A percentile compares a stretch with the other conserved stretches of the same genome.
Conservation (phyloP, 2,888 invertebrate genomes). For the Lamproptera curius region DNA sequence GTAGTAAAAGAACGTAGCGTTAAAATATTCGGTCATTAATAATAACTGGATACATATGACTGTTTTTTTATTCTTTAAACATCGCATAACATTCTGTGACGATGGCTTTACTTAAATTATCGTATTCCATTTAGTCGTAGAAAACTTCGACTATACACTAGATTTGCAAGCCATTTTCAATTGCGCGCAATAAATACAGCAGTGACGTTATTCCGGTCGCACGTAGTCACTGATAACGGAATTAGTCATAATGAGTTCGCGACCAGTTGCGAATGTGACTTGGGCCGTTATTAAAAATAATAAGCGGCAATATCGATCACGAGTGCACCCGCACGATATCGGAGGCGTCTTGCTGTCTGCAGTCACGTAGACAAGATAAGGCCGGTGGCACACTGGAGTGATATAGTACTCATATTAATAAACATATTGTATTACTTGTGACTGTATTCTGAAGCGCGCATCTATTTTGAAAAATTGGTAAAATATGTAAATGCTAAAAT, state of each 20-base stretch:
- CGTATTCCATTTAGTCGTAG: too few relatives aligned
- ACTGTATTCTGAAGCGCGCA: too few relatives aligned
- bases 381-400: conserved; percentile 21
- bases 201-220: background rate
- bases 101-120: too few relatives aligned
- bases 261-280: conserved; percentile 10
- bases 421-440: too few relatives aligned
- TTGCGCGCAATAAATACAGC: background rate
- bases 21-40: too few relatives aligned
- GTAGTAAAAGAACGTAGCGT: too few relatives aligned
- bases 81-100: too few relatives aligned
- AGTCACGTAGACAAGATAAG: conserved; percentile 44
- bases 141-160: too few relatives aligned
- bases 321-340: conserved; percentile 9
- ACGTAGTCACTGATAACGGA: background rate
- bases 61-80: too few relatives aligned
- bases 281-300: conserved; percentile 12
- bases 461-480: too few relatives aligned
- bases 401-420: background rate
- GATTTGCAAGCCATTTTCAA: background rate
- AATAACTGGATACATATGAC: too few relatives aligned
- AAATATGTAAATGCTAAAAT: too few relatives aligned
- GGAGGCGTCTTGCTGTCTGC: conserved; percentile 56
- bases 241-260: conserved; percentile 5
- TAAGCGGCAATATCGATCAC: conserved; percentile 26